Base-by-base conservation (phyloP, 2,888 invertebrate species). In the Punctoribates punctum region DNA sequence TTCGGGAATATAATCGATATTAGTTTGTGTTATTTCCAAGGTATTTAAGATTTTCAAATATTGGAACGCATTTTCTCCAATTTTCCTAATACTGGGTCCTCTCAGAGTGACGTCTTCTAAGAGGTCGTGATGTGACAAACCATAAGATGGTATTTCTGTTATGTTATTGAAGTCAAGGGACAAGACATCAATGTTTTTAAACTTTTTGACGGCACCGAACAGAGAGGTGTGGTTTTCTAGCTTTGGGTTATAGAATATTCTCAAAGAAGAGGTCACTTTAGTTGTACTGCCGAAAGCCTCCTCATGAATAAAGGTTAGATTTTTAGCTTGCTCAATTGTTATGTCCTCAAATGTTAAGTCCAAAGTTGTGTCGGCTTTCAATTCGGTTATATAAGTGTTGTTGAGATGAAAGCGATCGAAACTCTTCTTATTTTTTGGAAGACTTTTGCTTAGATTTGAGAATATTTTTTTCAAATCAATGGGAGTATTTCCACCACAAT, bases 161-260 rank as follows among this genome's bases (percentile, higher is more conserved):
- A 54, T 54, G 23, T 54, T 54, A 54, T 54, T 54, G 54, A 54
- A 54, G 23, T 54, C 54, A 6, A 54, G 23, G 20, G 54, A 54
- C 23, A 54, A 20, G 1, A 54, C 54, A 13, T 9, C 54, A 20
- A 54, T 13, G 8, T 54, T 9, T 5, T 1, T 54, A n/a, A 54
- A 54, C 54, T 54, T n/a, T n/a, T 9, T n/a, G n/a, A 54, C 54
- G n/a, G 54, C 54, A 8, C 20, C 54, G 23, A 54, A 54, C 23
- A 54, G 54, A 9, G 54, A 54, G 23, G n/a, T n/a, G 23, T 23
- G n/a, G 20, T 54, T 23, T n/a, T 23, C 54, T 6, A 54, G 20
- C 13, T 5, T 20, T 54, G 54, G 54, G n/a, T 54, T 54, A 23
- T 54, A 54, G 23, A 54, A 54, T 54, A 54, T 54, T 20, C 54